phyloP scores from a whole-genome alignment of 2,797 vertebrate genomes.

The Nyctalus aviator region DNA sequence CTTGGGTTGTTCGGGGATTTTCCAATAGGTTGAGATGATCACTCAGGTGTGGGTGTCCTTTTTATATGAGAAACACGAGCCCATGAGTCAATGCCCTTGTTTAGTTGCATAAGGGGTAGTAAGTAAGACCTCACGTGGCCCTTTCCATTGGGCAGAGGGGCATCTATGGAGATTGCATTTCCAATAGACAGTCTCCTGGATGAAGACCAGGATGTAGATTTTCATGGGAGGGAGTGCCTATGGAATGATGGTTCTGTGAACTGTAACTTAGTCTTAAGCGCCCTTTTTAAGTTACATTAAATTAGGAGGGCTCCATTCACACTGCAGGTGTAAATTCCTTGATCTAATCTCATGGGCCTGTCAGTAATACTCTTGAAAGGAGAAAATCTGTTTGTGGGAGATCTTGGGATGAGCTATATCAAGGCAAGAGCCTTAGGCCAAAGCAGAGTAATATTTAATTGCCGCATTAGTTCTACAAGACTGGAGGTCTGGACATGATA shows the following conservation, averaged over 20 bases:
- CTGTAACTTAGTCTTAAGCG: neutral
- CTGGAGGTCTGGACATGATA: neutral
- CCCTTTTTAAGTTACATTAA: neutral
- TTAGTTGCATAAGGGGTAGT: neutral
- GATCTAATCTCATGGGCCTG: neutral
- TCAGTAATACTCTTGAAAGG: neutral
- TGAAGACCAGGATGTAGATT: neutral
- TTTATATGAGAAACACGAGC: neutral
- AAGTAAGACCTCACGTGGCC: too few relatives aligned
- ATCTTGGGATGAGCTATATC: neutral
- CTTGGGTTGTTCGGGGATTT: neutral
- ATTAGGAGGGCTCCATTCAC: too few relatives aligned
- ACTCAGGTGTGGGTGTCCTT: neutral
- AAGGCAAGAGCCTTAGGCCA: neutral
- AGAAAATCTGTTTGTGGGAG: neutral
- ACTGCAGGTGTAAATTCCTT: neutral
- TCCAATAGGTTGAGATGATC: too few relatives aligned
- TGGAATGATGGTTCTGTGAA: neutral
- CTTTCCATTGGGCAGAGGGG: neutral
- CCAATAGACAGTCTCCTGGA: neutral
- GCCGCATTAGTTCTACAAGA: neutral
- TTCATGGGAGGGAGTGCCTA: neutral
- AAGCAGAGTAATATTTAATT: neutral
- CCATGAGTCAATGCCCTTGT: neutral
- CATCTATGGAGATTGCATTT: neutral